Base-by-base conservation (phyloP, 2,113 vertebrate genomes). In the Platichthys stellatus region DNA sequence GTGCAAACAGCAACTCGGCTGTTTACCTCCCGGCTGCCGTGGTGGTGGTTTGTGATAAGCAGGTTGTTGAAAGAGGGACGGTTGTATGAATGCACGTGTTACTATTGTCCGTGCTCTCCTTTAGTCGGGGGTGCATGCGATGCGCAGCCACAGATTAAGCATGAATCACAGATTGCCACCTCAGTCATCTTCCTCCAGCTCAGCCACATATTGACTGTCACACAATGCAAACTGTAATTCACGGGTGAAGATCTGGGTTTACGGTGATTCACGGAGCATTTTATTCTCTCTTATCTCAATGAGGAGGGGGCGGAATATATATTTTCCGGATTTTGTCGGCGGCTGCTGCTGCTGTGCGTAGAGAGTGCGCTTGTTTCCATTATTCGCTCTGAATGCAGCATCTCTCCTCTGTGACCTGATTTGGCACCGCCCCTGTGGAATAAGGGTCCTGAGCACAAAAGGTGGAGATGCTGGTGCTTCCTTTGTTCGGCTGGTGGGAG, bases 301-400 rank as follows among this genome's bases (percentile, higher is more conserved):
- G 83, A 75, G 86, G 84, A 81, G 87, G 84, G 75, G 86, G 90
- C 58, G 90, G 90, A 89, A 90, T 87, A 74, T 81, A 54, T 81
- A 49, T 13, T 15, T 12, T 2, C 9, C 3, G 1, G 58, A 51
- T 84, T 84, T 63, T 88, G 76, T 86, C 64, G 45, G 53, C 1
- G 15, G 57, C 18, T 35, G 74, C 26, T 28, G 57, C 18, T 35
- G 74, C 51, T 14, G 60, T 57, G 59, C 17, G 28, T 23, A 66
- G 63, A 80, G 74, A 84, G 68, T 77, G 72, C 21, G 43, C 76
- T 81, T 23, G 9, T 77, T 67, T 66, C 77, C 62, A 84, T 83
- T 86, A 78, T 89, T 79, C 63, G 57, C 62, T 0, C 47, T 74
- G 66, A 90, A 88, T 80, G 83, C 69, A 9, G 5, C 17, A 3